Evolutionary conservation across 2,113 vertebrate species (phyloP).

Genomic region (Lophochroa leadbeateri): DNA sequence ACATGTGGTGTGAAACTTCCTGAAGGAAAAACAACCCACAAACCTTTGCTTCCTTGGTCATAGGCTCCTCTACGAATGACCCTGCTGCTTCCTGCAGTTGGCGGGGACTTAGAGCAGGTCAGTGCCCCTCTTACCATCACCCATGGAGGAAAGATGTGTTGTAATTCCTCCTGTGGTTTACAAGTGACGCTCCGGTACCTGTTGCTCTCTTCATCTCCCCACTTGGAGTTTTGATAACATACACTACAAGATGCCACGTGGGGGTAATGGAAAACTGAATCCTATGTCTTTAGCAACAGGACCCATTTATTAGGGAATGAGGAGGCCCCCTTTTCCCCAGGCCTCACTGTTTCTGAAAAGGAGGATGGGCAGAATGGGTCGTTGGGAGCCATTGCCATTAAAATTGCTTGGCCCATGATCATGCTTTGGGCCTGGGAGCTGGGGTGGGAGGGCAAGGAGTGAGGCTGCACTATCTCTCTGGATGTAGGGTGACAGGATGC

Average conservation of each 20-base stretch:
- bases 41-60: not conserved
- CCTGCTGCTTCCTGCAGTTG: not conserved
- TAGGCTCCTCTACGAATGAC: not conserved
- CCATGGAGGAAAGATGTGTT: not conserved
- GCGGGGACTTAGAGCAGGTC: not conserved
- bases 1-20: not conserved
- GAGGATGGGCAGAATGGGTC: too few relatives aligned
- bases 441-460: too few relatives aligned
- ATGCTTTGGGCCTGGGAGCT: too few relatives aligned
- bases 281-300: too few relatives aligned
- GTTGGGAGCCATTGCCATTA: too few relatives aligned
- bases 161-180: not conserved
- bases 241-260: too few relatives aligned
- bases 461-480: not conserved
- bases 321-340: too few relatives aligned
- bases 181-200: not conserved
- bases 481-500: not conserved
- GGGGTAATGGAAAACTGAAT: too few relatives aligned
- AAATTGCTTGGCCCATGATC: too few relatives aligned
- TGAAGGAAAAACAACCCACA: not conserved
- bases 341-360: too few relatives aligned
- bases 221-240: too few relatives aligned
- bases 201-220: not conserved
- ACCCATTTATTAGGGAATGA: too few relatives aligned
- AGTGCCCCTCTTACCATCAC: not conserved